Evolutionary conservation across 2,797 vertebrate species (phyloP), one percentile per base, ranked within the genome.

Genomic region (Mormyrus proboscirostris): DNA sequence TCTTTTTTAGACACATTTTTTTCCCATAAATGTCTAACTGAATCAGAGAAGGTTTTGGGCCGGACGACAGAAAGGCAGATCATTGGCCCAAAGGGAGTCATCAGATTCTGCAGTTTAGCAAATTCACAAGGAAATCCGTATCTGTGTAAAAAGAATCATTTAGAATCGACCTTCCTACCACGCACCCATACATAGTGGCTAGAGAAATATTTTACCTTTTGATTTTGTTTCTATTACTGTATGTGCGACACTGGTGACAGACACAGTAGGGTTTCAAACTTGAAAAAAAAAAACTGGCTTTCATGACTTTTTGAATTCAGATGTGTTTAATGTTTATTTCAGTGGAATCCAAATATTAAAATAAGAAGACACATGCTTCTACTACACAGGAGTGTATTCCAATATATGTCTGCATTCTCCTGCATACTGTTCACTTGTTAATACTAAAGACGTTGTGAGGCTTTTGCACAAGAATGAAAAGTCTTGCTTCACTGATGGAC

Each of bases 301-400:
- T 94, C 90, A 90, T 88, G 91, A 92, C 93, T 94, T 93, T 94
- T 94, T 29, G 22, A 29, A 14, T 86, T 22, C 12, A 14, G 49
- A 86, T 55, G 49, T 84, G 76, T 57, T 84, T 83, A 55, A 49
- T 25, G 59, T 69, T 49, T 14, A n/a, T 89, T 29, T 65, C 14
- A 76, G 47, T 84, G 14, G 53, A 55, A 51, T 79, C 33, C 33
- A 79, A 41, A 82, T 38, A 38, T 87, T 87, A 49, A 82, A 76
- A 79, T 76, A 73, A 14, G 5, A 25, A 83, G 44, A 47, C 33
- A 47, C 76, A 82, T 82, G 79, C 53, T 49, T n/a, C 38, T 49
- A 62, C n/a, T 49, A 25, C 53, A 89, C 44, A 59, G 10, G 65
- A 83, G 51, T 55, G 53, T 55, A 57, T 38, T 41, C 14, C 14